Conservation (phyloP, 1,140 invertebrate genomes). For the Hetaerina americana region DNA sequence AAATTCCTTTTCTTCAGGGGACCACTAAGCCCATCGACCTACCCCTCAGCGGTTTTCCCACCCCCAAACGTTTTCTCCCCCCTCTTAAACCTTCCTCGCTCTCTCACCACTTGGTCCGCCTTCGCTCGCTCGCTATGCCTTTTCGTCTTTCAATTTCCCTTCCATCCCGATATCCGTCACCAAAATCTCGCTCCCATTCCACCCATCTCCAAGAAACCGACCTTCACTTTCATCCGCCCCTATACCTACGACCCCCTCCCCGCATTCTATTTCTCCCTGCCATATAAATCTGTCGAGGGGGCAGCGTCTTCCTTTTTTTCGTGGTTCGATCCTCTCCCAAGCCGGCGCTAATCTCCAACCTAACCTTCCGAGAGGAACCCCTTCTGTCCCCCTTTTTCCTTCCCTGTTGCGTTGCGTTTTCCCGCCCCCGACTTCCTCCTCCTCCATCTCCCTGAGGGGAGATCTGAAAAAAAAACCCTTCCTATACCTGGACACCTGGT, state of each 20-base stretch:
- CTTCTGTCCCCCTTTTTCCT: too few relatives aligned
- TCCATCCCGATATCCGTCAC: not conserved
- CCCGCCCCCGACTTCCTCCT: too few relatives aligned
- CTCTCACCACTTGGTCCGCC: too few relatives aligned
- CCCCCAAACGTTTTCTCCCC: not conserved
- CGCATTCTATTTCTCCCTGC: not conserved
- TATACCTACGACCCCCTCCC: not conserved
- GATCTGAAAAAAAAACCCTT: too few relatives aligned
- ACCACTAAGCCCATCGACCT: too few relatives aligned
- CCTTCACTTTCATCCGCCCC: not conserved
- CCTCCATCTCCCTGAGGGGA: too few relatives aligned
- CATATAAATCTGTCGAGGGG: not conserved
- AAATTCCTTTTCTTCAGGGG: too few relatives aligned
- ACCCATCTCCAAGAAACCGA: not conserved
- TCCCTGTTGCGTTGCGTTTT: too few relatives aligned
- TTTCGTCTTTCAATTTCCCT: not conserved
- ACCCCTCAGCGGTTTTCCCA: too few relatives aligned
- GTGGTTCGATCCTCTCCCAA: not conserved
- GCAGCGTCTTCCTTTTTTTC: not conserved
- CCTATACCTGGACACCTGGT: too few relatives aligned
- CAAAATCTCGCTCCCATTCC: not conserved
- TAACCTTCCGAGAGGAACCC: too few relatives aligned
- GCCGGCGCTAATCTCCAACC: not conserved
- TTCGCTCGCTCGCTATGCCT: too few relatives aligned
- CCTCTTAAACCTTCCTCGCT: not conserved